A percentile compares a stretch with the other conserved stretches of the same genome.
Conservation (phyloP, 2,113 vertebrate species). For the Tricholaema leucomelas region DNA sequence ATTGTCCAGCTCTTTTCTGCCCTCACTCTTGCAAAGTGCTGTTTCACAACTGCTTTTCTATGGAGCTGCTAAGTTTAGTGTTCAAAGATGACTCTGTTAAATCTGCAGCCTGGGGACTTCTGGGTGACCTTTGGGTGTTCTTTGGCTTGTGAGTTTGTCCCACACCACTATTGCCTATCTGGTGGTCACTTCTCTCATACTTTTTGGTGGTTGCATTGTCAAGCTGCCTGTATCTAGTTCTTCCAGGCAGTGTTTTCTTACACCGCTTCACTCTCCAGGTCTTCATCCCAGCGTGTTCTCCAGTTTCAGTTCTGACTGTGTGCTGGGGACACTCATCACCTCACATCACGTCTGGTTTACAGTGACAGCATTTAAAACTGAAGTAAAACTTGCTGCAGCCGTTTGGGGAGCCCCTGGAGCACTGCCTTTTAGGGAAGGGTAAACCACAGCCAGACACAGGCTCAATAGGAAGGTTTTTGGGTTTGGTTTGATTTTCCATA, state of each 20-base stretch:
- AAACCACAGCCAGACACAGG: neutral
- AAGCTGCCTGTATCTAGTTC: neutral
- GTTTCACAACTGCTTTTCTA: neutral
- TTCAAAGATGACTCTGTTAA: neutral
- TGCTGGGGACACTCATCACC: neutral
- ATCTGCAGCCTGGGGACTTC: neutral
- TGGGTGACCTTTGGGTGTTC: neutral
- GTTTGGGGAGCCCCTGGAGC: neutral
- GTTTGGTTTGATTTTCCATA: fast-evolving
- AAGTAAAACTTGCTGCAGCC: neutral
- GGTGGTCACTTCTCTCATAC: neutral
- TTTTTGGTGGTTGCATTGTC: neutral
- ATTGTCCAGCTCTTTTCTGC: neutral
- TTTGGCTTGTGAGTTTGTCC: neutral
- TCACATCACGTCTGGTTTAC: neutral
- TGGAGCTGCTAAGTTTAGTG: neutral
- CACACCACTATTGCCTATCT: fast-evolving
- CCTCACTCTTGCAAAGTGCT: neutral
- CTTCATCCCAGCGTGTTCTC: neutral
- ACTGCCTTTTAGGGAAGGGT: neutral
- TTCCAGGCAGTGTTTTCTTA: neutral
- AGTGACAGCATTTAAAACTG: neutral
- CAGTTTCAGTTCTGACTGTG: neutral
- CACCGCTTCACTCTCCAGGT: neutral
- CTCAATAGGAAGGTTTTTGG: neutral